Evolutionary conservation across 2,797 vertebrate species (phyloP), one percentile per base, ranked within the genome.

Genomic region (Bradypodion ventrale): DNA sequence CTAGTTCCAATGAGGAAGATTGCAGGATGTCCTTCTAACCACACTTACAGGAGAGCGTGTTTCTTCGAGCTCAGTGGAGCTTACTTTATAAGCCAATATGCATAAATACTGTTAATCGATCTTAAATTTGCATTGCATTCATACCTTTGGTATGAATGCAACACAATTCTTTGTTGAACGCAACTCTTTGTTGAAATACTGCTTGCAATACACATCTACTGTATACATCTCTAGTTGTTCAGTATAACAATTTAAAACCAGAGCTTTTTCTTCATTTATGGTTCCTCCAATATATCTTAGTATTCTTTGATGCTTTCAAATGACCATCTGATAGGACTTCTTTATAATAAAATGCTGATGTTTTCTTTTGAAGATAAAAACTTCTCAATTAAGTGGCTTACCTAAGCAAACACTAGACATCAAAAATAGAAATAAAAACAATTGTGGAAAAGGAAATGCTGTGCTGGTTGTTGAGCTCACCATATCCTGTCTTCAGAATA

Each of bases 401-500:
- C 82, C n/a, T 82, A 89, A 88, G 87, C 62, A 89, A 83, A 86
- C 74, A 79, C 70, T 86, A 92, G 81, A 86, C 89, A 63, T 87
- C 27, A 84, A 65, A 84, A 52, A 70, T 42, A 62, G 49, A 82
- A 90, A 88, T 92, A 89, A 83, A 84, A 92, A 82, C 83, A 1
- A 0, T 79, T 23, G 21, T 83, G 88, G 65, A 88, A 92, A 89
- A 95, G 95, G 93, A 95, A 95, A 84, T 1, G 79, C 91, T 92
- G 92, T 93, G 85, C 84, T 92, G 56, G 83, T 87, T 91, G 32
- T 92, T 87, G 84, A 90, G 87, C 85, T 92, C 88, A 92, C 88
- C 90, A 88, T 95, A 94, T 94, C 95, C 94, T 95, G 94, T 94
- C 78, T 93, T 92, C 91, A 92, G 91, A 94, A 94, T 90, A 89